Evolutionary conservation across 2,797 vertebrate genomes (phyloP), one percentile per base, ranked within the genome.

Genomic region (Coregonus ussuriensis): DNA sequence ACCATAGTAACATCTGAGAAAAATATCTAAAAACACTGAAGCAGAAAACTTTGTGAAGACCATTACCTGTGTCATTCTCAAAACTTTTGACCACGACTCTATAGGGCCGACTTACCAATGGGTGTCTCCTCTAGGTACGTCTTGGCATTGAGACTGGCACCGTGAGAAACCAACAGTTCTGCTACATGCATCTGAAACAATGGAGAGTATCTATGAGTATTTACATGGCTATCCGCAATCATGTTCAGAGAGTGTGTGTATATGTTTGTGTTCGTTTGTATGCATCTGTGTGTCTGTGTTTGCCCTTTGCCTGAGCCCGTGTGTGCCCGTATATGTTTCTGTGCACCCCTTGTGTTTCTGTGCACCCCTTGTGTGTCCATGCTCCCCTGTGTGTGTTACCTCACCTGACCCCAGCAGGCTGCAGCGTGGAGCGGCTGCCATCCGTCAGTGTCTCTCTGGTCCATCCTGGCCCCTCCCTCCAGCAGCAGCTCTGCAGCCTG

Each of bases 351-450:
- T 73, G 53, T 21, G 16, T 59, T 25, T 51, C 16, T 52, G 41
- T 63, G 41, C 25, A n/a, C 6, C 14, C 15, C 35, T 4, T 16
- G 69, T 71, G 69, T 51, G 18, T 9, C 18, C 35, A 18, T 47
- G 9, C 18, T 18, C 72, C 16, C 63, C 4, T 54, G 31, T 72
- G 62, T 75, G 74, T 77, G 81, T 84, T 83, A 93, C 95, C 93
- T 95, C 79, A 99, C 98, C 95, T 99, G 98, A 89, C 97, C 98
- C 98, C 98, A 99, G 94, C 98, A 99, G 3, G 97, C 96, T 41
- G 98, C 97, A 14, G 98, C 97, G 0, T 99, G 98, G 72, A 99
- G 94, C 18, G 98, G 96, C 88, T 98, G 97, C 97, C 98, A 99
- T 82, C 97, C 96, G 1, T 99, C 98, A 71, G 93, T 93, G 88